Evolutionary conservation across 2,797 vertebrate species (phyloP).

Genomic region (Pterois miles): DNA sequence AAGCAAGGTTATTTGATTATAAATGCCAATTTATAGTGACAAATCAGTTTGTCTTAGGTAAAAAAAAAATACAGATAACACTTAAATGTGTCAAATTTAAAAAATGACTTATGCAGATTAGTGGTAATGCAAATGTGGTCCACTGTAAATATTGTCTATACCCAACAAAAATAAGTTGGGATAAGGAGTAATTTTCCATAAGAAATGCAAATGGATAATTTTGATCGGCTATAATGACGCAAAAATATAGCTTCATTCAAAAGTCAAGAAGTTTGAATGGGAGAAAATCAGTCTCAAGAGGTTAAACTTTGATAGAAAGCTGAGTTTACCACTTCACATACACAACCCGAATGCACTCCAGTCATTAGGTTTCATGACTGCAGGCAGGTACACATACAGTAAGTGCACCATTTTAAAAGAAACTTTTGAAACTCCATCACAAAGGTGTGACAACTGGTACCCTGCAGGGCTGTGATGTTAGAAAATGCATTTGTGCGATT

Average conservation of each 20-base stretch:
- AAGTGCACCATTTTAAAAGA: not conserved
- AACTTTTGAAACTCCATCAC: slow-evolving; percentile 1
- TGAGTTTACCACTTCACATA: not conserved
- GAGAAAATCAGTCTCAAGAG: not conserved
- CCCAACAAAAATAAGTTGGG: accelerated
- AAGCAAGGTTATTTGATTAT: no score
- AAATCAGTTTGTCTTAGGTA: not conserved
- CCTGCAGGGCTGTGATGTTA: slow-evolving; percentile 15
- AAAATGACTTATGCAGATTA: not conserved
- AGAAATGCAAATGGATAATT: not conserved
- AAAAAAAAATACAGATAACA: not conserved
- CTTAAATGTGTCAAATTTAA: not conserved
- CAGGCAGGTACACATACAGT: not conserved
- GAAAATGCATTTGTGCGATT: slow-evolving; percentile 13
- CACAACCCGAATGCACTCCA: not conserved
- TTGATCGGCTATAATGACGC: not conserved
- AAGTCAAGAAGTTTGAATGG: not conserved
- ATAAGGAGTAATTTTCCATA: not conserved
- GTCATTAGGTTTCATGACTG: not conserved
- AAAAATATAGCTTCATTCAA: not conserved
- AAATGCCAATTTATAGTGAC: not conserved
- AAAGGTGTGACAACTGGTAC: not conserved
- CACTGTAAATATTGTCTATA: no score
- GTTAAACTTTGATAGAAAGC: not conserved
- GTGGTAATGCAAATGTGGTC: no score